Evolutionary conservation across 2,888 invertebrate species (phyloP).

Genomic region (Microplitis manilae): DNA sequence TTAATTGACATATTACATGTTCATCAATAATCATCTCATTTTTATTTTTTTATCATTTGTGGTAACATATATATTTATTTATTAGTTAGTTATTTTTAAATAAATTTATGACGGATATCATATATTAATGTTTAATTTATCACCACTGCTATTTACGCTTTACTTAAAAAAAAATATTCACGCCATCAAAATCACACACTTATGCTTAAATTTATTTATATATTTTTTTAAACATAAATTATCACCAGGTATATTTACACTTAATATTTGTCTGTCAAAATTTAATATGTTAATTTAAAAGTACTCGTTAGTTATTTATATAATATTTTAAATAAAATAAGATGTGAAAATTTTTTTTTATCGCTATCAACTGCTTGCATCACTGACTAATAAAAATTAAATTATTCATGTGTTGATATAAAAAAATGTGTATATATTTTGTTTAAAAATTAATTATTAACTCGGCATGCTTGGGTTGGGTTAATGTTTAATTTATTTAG

Average conservation of each 20-base stretch:
- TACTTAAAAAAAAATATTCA: neutral
- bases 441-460: constrained; percentile 38
- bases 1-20: constrained; percentile 55
- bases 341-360: neutral
- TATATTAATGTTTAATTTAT: neutral
- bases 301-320: constrained; percentile 8
- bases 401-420: constrained; percentile 36
- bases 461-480: constrained; percentile 48
- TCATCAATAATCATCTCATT: constrained; percentile 46
- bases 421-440: neutral
- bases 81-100: constrained; percentile 22
- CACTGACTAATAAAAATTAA: constrained; percentile 48
- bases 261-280: neutral
- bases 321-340: neutral
- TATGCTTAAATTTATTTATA: neutral
- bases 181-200: neutral
- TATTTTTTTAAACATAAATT: neutral
- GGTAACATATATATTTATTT: constrained; percentile 37
- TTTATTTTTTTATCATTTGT: constrained; percentile 35
- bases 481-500: constrained; percentile 14
- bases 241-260: neutral
- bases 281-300: constrained; percentile 26
- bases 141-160: neutral
- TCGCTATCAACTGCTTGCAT: constrained; percentile 47
- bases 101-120: neutral